Base-by-base conservation (phyloP, 1,140 invertebrate species). In the Nymphalis io region DNA sequence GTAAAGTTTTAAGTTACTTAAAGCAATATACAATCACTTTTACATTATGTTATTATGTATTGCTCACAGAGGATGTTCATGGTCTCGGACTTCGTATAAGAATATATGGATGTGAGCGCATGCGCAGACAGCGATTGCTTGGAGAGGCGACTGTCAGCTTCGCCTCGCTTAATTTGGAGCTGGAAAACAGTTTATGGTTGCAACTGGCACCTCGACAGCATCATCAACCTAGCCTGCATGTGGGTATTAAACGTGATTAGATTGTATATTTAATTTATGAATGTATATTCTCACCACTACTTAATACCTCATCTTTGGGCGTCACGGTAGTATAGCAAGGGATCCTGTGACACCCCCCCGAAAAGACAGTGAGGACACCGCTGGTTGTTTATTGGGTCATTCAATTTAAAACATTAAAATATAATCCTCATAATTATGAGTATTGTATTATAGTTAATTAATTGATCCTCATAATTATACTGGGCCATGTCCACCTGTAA, bases 91-190 rank as follows among this genome's bases (percentile, higher is more conserved):
- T 98, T 0, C 94, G 98, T 39, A 94, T 98, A 33, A 94, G 98
- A n/a, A 94, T 99, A 13, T 98, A 98, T 84, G 97, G 97, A 3
- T 96, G 96, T 89, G 96, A 97, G 86, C 92, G 97, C 62, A 97
- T 98, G 95, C 93, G 97, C 15, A 93, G 97, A 48, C 97, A 98
- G 85, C 93, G 97, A 72, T 70, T 98, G 71, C 95, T 98, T 20
- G 98, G 98, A n/a, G 98, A 99, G 85, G 94, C 95, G 16, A 94
- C 97, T 27, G 95, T 98, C 60, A 95, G 95, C 73, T 98, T 99
- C 90, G 95, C 97, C 16, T 95, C 95, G 15, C 94, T 98, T 44
- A 97, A 97, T 90, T 92, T 98, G 53, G 96, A 98, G 81, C 92
- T 97, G 58, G 97, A 98, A 82, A 98, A 97, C 48, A 97, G 96